Base-by-base conservation (phyloP, 1,140 invertebrate genomes). In the Drosophila pruinosa region DNA sequence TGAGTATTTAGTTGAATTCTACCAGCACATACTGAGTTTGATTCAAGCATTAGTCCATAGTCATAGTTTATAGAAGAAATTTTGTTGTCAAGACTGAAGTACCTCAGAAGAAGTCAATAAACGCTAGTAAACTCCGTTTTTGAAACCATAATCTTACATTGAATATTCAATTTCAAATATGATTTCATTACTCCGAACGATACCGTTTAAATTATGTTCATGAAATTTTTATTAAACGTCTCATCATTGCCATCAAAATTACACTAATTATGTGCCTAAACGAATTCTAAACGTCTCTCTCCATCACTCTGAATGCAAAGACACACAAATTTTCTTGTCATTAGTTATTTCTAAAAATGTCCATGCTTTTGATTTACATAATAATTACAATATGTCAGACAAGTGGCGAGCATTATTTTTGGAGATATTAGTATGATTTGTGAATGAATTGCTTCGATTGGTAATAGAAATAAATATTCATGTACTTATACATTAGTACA, bases 31-130 rank as follows among this genome's bases (percentile, higher is more conserved):
- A 47, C 22, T 50, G 31, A 50, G 48, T 52, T 52, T 48, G 34
- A 31, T 61, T 43, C 31, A 24, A 24, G 39, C 12, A 45, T 58
- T 67, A 72, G 69, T 72, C 54, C 57, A 88, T 78, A 86, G 77
- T 83, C 67, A 70, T 88, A 88, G 82, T 75, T 64, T 53, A 70
- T 88, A 88, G 82, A 72, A 52, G 56, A 72, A 73, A 81, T 89
- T 81, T 81, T 75, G 81, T 89, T 89, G 81, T 89, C 61, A 89
- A 89, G 86, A 89, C 86, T 89, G 86, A 89, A 82, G 86, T 89
- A 89, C 80, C 86, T 88, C 80, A 73, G 70, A 85, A 74, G 81
- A 89, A 89, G 86, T 89, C 86, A 89, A 89, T 89, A 89, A 89
- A 89, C 57, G 69, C 71, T 80, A 78, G 74, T 77, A 62, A 69